These are phyloP conservation scores for Epinephelus moara DNA, from an alignment of 2,113 vertebrate species.

Conservation along the genomic window DNA sequence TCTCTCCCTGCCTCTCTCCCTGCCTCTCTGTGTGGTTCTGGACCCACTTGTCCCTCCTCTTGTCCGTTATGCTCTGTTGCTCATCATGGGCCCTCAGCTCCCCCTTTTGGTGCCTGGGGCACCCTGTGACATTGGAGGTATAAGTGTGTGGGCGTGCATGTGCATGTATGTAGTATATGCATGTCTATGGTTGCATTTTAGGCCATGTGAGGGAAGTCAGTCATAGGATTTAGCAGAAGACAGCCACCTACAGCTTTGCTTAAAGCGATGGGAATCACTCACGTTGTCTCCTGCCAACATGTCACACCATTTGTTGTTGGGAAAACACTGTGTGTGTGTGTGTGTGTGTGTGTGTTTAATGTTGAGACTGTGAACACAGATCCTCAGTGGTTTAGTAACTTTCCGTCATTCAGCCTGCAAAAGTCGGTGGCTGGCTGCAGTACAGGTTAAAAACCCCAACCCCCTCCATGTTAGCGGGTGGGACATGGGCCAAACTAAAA, in stretches of 20 bases:
- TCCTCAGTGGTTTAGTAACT: not conserved
- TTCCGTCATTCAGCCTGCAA: conserved; percentile 6
- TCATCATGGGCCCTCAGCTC: conserved; percentile 69
- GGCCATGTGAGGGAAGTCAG: conserved; percentile 54
- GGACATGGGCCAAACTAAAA: too few species aligned
- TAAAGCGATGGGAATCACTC: conserved; percentile 42
- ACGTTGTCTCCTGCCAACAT: conserved; percentile 47
- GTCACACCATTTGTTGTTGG: conserved; percentile 28
- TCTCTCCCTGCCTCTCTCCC: too few species aligned
- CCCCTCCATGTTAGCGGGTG: too few species aligned
- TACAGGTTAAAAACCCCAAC: too few species aligned
- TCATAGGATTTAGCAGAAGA: conserved; percentile 62
- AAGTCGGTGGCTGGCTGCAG: not conserved
- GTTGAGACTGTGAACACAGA: conserved; percentile 5
- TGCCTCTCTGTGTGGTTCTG: not conserved
- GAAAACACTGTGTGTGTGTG: conserved; percentile 8
- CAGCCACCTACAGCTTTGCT: conserved; percentile 66
- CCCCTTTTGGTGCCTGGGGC: conserved; percentile 64
- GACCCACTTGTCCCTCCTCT: conserved; percentile 7
- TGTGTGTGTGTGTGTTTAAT: not conserved
- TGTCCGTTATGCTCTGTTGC: conserved; percentile 66
- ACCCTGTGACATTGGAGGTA: conserved; percentile 72
- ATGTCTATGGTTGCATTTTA: conserved; percentile 36
- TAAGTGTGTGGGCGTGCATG: conserved; percentile 1
- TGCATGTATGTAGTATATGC: not conserved